phyloP scores from a whole-genome alignment of 2,113 vertebrate species.

The Pipra filicauda region DNA sequence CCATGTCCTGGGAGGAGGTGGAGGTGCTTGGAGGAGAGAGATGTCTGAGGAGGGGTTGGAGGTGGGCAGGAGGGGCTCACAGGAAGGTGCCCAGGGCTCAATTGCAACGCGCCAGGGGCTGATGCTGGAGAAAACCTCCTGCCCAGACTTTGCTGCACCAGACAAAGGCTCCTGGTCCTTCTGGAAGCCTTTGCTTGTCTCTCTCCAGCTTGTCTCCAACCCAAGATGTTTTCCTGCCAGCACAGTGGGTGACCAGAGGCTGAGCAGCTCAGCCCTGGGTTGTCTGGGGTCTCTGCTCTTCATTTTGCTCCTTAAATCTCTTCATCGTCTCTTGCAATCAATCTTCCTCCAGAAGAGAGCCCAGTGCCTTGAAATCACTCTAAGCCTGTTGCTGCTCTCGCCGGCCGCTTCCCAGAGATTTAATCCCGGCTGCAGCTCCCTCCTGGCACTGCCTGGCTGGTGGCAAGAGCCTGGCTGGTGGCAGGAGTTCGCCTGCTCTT shows the following conservation, averaged over 20 bases:
- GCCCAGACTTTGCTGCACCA: accelerated
- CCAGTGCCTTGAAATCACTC: constrained; percentile 10
- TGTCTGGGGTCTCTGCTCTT: constrained; percentile 1
- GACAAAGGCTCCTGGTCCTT: neutral
- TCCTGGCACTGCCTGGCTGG: neutral
- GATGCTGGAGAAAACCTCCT: neutral
- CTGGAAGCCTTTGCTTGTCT: neutral
- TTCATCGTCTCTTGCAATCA: constrained; percentile 20
- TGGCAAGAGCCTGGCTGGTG: neutral
- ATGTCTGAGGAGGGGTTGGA: neutral
- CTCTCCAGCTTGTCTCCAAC: neutral
- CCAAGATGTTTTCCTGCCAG: neutral
- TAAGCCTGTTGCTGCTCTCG: constrained; percentile 2
- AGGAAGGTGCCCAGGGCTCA: neutral
- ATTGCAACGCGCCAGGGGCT: accelerated
- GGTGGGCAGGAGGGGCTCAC: neutral
- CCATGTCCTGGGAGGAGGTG: neutral
- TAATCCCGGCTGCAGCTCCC: neutral
- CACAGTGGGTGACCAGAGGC: neutral
- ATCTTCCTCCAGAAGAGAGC: constrained; percentile 5
- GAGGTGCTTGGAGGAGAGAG: neutral
- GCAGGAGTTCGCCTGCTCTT: neutral
- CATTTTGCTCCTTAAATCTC: constrained; percentile 25
- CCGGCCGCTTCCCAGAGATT: neutral
- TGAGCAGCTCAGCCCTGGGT: neutral